Evolutionary conservation across 2,797 vertebrate species (phyloP), one percentile per base, ranked within the genome.

Genomic region (Gallinago stenura): DNA sequence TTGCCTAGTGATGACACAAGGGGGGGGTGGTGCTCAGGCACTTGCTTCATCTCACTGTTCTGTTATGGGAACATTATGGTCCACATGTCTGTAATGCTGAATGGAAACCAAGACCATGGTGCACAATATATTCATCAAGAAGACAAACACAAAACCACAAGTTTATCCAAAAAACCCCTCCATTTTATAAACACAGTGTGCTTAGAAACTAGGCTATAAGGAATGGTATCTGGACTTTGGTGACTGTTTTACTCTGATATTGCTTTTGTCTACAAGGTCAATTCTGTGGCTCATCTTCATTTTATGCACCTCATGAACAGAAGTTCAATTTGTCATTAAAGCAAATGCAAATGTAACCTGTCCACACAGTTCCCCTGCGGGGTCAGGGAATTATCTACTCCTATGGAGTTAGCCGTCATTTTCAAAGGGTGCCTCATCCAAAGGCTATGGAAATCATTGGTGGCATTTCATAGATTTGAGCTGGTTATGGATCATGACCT

Each of bases 161-260:
- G 3, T 33, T 90, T 50, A 28, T 35, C 51, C 3, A 19, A 24
- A 45, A 28, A 5, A 0, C 0, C 5, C 22, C 7, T 39, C 33
- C 22, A 6, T 15, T 82, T 66, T 79, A 30, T 33, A 43, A 18
- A 64, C 9, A 5, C 53, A 33, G 5, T 3, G 6, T 56, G 24
- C 9, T 89, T 45, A 35, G 48, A 66, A 68, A 64, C 26, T 3
- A 19, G 9, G 12, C 6, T 60, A 57, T 31, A 46, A 56, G 43
- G 41, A 43, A 45, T 5, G 6, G 8, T 15, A 8, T 26, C 15
- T 48, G 41, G 41, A 22, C 28, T 82, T 53, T 28, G 53, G 6
- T 20, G 35, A 4, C 19, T 50, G 35, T 35, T 90, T 90, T 53
- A 45, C 61, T 57, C 73, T 3, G 4, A 5, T 7, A 5, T 5